Evolutionary conservation across 2,113 vertebrate genomes (phyloP).

Genomic region (Onychostruthus taczanowskii): DNA sequence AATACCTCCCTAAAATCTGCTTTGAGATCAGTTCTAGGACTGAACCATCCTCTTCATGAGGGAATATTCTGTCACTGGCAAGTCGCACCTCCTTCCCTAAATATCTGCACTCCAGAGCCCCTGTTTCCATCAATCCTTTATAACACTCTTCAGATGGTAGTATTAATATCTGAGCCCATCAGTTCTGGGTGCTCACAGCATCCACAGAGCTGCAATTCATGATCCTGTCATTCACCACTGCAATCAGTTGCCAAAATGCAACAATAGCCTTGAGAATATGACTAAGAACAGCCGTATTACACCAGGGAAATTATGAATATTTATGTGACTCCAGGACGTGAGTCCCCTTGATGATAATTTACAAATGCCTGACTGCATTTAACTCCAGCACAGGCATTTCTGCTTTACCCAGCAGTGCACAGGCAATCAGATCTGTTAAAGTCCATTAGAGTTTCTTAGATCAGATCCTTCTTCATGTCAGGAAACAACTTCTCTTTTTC

Average conservation of each 20-base stretch:
- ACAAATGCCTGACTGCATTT: not conserved
- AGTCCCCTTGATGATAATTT: not conserved
- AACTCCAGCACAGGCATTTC: not conserved
- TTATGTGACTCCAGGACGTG: not conserved
- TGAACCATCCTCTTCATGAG: not conserved
- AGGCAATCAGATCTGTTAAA: not conserved
- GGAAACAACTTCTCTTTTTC: not conserved
- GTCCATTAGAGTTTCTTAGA: not conserved
- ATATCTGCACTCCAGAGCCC: not conserved
- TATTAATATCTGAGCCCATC: not conserved
- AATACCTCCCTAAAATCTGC: not conserved
- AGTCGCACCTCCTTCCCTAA: not conserved
- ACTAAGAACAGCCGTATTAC: not conserved
- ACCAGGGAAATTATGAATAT: not conserved
- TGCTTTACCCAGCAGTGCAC: not conserved
- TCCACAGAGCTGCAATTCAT: not conserved
- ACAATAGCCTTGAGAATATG: not conserved
- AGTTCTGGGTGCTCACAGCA: not conserved
- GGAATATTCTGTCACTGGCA: accelerated
- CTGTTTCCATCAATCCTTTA: not conserved
- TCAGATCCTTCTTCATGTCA: not conserved
- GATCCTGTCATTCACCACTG: not conserved
- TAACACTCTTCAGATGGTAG: not conserved
- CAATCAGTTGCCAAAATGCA: not conserved
- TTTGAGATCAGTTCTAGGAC: not conserved